These are phyloP conservation scores for Drosophila lacertosa DNA, from an alignment of 1,140 invertebrate genomes.

Conservation along the genomic window DNA sequence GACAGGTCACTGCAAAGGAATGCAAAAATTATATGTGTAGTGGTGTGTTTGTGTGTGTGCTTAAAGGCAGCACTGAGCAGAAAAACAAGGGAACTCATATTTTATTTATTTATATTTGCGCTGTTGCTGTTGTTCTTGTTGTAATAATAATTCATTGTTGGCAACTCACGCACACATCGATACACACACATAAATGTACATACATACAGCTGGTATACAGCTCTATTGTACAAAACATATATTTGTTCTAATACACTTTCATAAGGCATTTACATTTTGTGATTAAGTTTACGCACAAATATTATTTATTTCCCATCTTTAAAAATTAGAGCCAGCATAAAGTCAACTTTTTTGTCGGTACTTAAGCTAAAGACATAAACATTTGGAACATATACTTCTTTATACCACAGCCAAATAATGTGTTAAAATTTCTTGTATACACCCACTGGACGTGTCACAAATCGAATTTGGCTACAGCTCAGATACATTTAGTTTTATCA, in stretches of 20 bases:
- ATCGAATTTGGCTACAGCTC: no score
- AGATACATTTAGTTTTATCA: no score
- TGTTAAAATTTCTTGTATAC: no score
- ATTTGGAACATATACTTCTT: no score
- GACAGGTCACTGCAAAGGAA: slow-evolving; percentile 51
- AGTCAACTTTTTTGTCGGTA: no score
- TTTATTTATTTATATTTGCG: slow-evolving; percentile 75
- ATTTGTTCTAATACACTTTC: slow-evolving; percentile 31
- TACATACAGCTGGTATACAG: slow-evolving; percentile 21
- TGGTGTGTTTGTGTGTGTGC: slow-evolving; percentile 33
- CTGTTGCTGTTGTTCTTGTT: slow-evolving; percentile 62
- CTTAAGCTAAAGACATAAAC: no score
- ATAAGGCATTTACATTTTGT: slow-evolving; percentile 14
- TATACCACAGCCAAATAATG: no score
- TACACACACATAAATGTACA: slow-evolving; percentile 16
- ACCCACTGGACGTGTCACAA: no score
- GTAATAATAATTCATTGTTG: slow-evolving; percentile 76
- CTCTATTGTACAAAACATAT: slow-evolving; percentile 33
- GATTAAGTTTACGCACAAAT: no score
- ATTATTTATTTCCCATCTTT: no score
- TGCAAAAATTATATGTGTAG: slow-evolving; percentile 49
- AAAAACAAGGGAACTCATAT: slow-evolving; percentile 65
- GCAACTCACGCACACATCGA: slow-evolving; percentile 50
- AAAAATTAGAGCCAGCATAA: no score
- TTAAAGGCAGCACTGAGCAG: slow-evolving; percentile 28